These are phyloP conservation scores for Coracias cyanogaster DNA, from an alignment of 2,797 vertebrate genomes.

Conservation along the genomic window DNA sequence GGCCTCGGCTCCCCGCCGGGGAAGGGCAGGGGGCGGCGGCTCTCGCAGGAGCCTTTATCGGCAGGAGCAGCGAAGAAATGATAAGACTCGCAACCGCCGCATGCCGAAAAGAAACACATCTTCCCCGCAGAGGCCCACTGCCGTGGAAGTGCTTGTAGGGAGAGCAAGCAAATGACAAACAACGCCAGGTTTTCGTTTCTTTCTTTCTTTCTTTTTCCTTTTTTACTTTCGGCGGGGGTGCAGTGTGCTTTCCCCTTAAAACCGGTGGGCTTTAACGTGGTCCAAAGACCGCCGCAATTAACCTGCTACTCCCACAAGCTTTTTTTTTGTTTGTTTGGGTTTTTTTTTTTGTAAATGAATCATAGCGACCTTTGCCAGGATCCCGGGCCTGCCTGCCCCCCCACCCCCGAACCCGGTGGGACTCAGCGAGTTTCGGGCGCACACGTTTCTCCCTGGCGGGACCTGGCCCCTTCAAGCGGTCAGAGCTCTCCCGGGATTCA, in stretches of 20 bases:
- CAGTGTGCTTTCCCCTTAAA: background rate
- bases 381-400: background rate
- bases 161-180: background rate
- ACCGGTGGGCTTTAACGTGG: background rate
- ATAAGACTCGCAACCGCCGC: background rate
- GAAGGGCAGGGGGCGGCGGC: background rate
- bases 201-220: background rate
- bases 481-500: background rate
- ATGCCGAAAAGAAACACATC: background rate
- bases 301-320: background rate
- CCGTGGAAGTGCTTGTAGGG: background rate
- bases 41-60: background rate
- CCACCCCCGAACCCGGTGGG: accelerated
- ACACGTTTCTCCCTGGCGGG: background rate
- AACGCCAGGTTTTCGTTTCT: background rate
- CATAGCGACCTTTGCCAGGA: background rate
- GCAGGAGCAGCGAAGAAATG: background rate
- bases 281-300: background rate
- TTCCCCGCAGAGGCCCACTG: background rate
- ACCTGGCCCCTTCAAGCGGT: background rate
- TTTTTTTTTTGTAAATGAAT: too few relatives aligned
- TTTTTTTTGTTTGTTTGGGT: background rate
- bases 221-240: background rate
- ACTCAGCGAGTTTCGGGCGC: background rate
- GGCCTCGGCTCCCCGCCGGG: background rate